A percentile compares a stretch with the other conserved stretches of the same genome.
These are phyloP conservation scores for Antigone vipio DNA, from an alignment of 2,113 vertebrate species.

Conservation along the genomic window DNA sequence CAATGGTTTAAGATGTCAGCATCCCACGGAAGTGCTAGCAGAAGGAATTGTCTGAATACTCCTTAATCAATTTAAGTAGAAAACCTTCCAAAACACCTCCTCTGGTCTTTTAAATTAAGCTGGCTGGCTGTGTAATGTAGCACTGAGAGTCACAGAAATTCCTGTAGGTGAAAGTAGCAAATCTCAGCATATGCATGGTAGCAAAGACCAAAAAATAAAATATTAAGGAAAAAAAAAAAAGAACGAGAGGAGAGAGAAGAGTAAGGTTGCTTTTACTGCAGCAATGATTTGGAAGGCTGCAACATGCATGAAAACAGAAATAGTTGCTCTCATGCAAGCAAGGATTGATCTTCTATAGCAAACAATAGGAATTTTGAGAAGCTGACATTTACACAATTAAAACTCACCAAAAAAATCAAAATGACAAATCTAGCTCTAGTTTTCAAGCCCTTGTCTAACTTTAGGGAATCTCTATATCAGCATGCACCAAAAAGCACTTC, in stretches of 20 bases:
- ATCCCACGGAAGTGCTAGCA: not conserved
- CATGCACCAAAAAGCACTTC: not conserved
- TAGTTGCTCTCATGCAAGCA: not conserved
- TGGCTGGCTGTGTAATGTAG: not conserved
- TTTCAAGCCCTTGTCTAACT: not conserved
- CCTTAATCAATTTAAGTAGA: not conserved
- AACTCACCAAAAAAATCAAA: not conserved
- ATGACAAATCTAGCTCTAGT: not conserved
- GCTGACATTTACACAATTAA: not conserved
- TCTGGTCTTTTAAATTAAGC: not conserved
- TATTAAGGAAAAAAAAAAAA: not conserved
- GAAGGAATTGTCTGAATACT: not conserved
- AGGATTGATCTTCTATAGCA: not conserved
- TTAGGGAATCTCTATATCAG: not conserved
- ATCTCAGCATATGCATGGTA: not conserved
- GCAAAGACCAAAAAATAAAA: not conserved
- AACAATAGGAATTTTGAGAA: not conserved
- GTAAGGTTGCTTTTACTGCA: not conserved
- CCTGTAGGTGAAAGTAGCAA: not conserved
- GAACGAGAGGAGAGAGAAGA: not conserved
- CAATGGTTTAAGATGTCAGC: not conserved
- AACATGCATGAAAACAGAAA: not conserved
- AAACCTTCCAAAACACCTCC: not conserved
- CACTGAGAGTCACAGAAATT: not conserved
- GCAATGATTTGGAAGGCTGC: not conserved